Base-by-base conservation (phyloP, 2,888 invertebrate genomes). In the Marronus borbonicus region DNA sequence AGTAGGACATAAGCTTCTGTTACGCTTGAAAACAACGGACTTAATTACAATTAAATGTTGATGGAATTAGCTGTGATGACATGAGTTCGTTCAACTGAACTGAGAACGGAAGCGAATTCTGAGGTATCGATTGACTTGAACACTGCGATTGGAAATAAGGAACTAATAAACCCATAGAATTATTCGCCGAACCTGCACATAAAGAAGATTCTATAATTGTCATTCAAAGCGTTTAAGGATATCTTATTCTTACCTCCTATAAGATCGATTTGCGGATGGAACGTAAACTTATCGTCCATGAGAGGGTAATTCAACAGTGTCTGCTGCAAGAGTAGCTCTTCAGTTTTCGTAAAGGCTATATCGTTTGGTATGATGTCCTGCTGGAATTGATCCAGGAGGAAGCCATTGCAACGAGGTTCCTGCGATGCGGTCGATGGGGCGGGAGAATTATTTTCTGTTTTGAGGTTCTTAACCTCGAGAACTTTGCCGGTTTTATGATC, bases 401-500 rank as follows among this genome's bases (percentile, higher is more conserved):
- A 60, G n/a, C 79, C 69, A 58, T 79, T 55, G 1, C 79, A 55
- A 14, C 75, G 68, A 14, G 70, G 24, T 69, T 79, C 77, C 17
- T 44, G 55, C 12, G 44, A 31, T 8, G 76, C 24, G n/a, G 72
- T 17, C 1, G 28, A 28, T 2, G 62, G 62, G 58, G 49, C 36
- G 0, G 52, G 28, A 3, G 60, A 24, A 66, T 75, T 36, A 36
- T 36, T 62, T 66, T 81, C 81, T 10, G 52, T 50, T 65, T 81
- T 81, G 2, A 80, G 68, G 12, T 62, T 55, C 77, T 85, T 85
- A 3, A 83, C 79, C 55, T 82, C 84, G 39, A 87, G 81, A 72
- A 83, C 83, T 55, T 85, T 83, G 17, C 88, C 88, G 2, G 87
- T 88, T 80, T 86, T 86, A 80, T 87, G 87, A 76, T 88, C 87